Evolutionary conservation across 2,797 vertebrate species (phyloP), one percentile per base, ranked within the genome.

Genomic region (Synanceia verrucosa): DNA sequence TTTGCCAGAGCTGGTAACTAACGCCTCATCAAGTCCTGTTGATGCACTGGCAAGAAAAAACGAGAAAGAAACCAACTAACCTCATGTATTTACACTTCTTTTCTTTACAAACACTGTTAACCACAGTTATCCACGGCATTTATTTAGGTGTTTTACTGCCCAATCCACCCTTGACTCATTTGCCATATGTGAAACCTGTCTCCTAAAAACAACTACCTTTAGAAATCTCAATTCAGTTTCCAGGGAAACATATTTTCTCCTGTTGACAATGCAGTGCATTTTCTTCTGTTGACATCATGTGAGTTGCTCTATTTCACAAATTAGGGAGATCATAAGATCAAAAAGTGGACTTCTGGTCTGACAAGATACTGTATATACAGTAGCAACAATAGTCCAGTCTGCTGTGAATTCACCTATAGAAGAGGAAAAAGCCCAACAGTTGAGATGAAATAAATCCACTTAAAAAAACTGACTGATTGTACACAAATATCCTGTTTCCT

Each of bases 11-110:
- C n/a, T 56, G 8, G 29, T 0, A 33, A 29, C 47, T 29, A 41
- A 64, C 28, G 11, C 14, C 37, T 71, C 41, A 76, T 79, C 56
- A 37, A 21, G 56, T 48, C 60, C 21, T 12, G 50, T 64, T 65
- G 60, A 67, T 53, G 65, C 33, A 46, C 24, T 55, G 60, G 67
- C 59, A 51, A 43, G 28, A 62, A 26, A 4, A 52, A 59, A 18
- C 19, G 64, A 36, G 7, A 16, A 64, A 47, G 23, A 60, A 29
- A 63, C 24, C 6, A 28, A 26, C 23, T 16, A 50, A 9, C 24
- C 23, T 43, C 23, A 18, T 31, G 13, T 21, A 69, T 60, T 47
- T 46, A 39, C n/a, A 61, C 57, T 29, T 19, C 13, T 7, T 44
- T 41, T 56, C n/a, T 23, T 34, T 9, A 59, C 19, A 57, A 43